A percentile compares a stretch with the other conserved stretches of the same genome.
phyloP scores from a whole-genome alignment of 2,113 vertebrate genomes.

The Tringa solitaria region DNA sequence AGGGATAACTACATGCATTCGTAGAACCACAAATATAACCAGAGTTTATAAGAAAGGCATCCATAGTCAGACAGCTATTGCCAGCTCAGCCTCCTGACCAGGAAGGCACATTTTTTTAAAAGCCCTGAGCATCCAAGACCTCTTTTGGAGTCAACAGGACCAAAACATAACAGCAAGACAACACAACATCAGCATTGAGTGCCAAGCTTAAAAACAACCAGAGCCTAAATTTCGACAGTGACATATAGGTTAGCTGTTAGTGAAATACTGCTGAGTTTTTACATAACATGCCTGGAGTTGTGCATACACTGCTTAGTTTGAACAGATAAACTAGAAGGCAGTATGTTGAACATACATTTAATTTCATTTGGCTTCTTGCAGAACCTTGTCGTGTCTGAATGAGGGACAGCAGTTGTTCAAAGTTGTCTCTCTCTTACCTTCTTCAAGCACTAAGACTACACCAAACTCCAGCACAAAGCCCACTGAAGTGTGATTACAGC shows the following conservation, averaged over 20 bases:
- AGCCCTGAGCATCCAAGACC: not conserved
- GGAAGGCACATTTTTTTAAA: not conserved
- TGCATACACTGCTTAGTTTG: not conserved
- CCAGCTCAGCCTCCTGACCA: not conserved
- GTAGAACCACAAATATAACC: not conserved
- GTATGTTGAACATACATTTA: not conserved
- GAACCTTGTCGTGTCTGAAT: not conserved
- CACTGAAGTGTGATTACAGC: not conserved
- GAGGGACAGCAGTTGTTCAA: not conserved
- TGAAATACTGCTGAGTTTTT: not conserved
- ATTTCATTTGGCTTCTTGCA: not conserved
- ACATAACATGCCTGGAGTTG: not conserved
- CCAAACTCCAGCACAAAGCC: not conserved
- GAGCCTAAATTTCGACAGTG: not conserved
- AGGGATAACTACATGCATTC: not conserved
- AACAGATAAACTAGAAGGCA: not conserved
- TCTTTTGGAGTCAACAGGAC: not conserved
- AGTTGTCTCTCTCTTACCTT: not conserved
- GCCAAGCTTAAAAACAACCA: not conserved
- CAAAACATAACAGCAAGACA: not conserved
- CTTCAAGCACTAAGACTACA: not conserved
- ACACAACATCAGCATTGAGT: not conserved
- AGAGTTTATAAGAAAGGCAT: not conserved
- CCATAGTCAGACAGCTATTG: not conserved
- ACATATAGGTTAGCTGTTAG: not conserved